Evolutionary conservation across 1,140 invertebrate species (phyloP), one percentile per base, ranked within the genome.

Genomic region (Drosophila fuyamai): DNA sequence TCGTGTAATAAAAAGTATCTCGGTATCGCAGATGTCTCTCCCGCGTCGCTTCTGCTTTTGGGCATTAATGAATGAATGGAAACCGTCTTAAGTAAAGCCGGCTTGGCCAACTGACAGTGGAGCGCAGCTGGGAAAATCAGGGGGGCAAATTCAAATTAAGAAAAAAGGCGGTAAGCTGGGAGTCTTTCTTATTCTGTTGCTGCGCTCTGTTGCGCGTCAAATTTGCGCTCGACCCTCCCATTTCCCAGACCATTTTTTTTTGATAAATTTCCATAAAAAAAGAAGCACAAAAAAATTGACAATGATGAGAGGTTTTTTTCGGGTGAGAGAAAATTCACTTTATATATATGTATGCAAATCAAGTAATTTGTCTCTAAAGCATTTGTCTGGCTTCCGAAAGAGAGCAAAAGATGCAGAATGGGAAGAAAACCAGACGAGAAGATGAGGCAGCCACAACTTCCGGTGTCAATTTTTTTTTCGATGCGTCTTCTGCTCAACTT

Each of bases 181-280:
- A 41, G 36, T 63, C 66, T 53, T 38, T 51, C 58, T 55, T 68
- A 55, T 67, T 78, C 71, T 48, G 44, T 60, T 79, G 84, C 76
- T 83, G 73, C 84, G 83, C 83, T 84, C 70, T 40, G 77, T 36
- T 80, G 85, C 84, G 67, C 74, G 56, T 80, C 73, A 81, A 85
- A 85, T 86, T 85, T 71, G 78, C 82, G 71, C 71, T 59, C 75
- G 41, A 44, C 50, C 77, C 66, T 44, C 23, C 65, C 10, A 3
- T 4, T 23, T 27, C 10, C 12, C 9, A 10, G 4, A 4, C 51
- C 47, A 56, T 46, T 78, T 77, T 61, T 61, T 74, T 58, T 71
- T 83, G 47, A 80, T 84, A 84, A 74, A 89, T 89, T 88, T 88
- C 73, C 76, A 84, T 88, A 84, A 89, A 75, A 83, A 84, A 67